Evolutionary conservation across 2,113 vertebrate species (phyloP).

Genomic region (Caranx ignobilis): DNA sequence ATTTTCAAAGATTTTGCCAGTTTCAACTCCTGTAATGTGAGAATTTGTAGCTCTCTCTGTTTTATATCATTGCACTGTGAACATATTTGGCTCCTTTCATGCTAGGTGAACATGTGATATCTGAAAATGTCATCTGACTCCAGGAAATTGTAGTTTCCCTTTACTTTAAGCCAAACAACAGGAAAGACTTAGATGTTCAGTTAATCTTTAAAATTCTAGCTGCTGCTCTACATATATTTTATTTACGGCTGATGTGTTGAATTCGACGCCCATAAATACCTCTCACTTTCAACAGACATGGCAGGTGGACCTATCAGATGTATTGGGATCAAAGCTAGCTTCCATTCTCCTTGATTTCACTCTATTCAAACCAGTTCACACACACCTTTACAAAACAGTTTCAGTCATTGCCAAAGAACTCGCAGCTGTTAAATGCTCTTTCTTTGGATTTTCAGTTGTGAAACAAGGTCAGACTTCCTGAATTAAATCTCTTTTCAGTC

Average conservation of each 20-base stretch:
- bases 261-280: background rate
- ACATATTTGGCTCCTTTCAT: background rate
- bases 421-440: background rate
- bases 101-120: background rate
- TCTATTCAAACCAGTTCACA: background rate
- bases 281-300: background rate
- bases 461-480: slow-evolving; percentile 21
- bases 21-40: too few species aligned
- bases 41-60: background rate
- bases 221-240: background rate
- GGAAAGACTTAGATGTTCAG: background rate
- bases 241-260: background rate
- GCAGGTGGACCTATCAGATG: background rate
- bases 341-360: background rate
- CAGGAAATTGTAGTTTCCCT: background rate
- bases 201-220: background rate
- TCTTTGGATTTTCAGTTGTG: background rate
- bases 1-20: too few species aligned
- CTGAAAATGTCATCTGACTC: background rate
- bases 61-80: background rate
- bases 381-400: background rate
- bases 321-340: background rate
- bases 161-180: background rate
- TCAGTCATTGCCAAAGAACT: background rate
- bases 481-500: slow-evolving; percentile 1